A percentile compares a stretch with the other conserved stretches of the same genome.
These are phyloP conservation scores for Scatophagus argus DNA, from an alignment of 2,113 vertebrate genomes.

Conservation along the genomic window DNA sequence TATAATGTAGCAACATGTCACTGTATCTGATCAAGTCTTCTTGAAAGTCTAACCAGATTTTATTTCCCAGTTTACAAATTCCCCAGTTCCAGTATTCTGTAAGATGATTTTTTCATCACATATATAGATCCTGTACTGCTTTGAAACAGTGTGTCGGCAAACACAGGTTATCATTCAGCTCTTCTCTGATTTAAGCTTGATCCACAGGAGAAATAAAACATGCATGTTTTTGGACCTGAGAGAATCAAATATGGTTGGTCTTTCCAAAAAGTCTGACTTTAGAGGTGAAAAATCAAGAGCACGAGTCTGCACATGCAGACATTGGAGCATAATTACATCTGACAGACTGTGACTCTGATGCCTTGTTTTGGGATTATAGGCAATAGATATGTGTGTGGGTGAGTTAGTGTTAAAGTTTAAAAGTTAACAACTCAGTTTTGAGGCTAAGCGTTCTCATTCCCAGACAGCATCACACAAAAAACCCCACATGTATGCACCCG, in stretches of 20 bases:
- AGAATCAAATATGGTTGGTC: conserved; percentile 11
- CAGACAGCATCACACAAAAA: conserved; percentile 8
- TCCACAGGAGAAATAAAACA: conserved; percentile 20
- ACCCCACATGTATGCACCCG: conserved; percentile 41
- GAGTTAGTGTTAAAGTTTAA: conserved; percentile 33
- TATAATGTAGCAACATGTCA: neutral
- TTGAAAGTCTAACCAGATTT: neutral
- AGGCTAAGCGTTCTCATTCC: conserved; percentile 41
- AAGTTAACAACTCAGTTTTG: conserved; percentile 49
- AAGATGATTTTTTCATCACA: neutral
- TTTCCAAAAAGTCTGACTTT: conserved; percentile 34
- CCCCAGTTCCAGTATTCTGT: neutral
- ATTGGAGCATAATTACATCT: conserved; percentile 52
- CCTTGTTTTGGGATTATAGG: conserved; percentile 39
- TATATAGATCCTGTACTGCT: conserved; percentile 5
- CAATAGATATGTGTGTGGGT: conserved; percentile 12
- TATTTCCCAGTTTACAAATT: neutral
- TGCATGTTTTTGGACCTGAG: conserved; percentile 26
- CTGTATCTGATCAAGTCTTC: conserved; percentile 8
- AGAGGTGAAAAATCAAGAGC: conserved; percentile 31
- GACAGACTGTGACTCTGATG: conserved; percentile 37
- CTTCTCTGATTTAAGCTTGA: conserved; percentile 16
- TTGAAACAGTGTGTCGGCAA: too few species aligned
- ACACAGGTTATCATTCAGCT: conserved; percentile 25
- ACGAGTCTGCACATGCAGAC: conserved; percentile 19